Evolutionary conservation across 2,797 vertebrate genomes (phyloP).

Genomic region (Atherinosoma microstoma): DNA sequence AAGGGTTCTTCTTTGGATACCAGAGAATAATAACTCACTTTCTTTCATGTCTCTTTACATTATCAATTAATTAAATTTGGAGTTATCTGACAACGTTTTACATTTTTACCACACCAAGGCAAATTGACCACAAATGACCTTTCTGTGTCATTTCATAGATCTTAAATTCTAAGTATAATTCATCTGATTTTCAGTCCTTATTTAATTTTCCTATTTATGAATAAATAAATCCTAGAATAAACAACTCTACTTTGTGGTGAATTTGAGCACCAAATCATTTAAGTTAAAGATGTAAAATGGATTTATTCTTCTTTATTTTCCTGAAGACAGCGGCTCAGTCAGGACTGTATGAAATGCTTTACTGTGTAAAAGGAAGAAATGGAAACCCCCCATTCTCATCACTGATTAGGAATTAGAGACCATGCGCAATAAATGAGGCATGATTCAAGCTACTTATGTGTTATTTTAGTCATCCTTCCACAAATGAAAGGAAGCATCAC

Average conservation of each 20-base stretch:
- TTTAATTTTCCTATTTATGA: background rate
- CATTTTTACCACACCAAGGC: background rate
- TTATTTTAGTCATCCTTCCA: background rate
- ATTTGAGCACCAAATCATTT: slow-evolving; percentile 1
- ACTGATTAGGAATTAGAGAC: background rate
- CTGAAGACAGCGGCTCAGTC: background rate
- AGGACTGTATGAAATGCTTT: slow-evolving; percentile 1
- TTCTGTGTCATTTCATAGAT: background rate
- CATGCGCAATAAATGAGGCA: background rate
- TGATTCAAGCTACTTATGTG: background rate
- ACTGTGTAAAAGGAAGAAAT: background rate
- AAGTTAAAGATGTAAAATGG: background rate
- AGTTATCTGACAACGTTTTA: background rate
- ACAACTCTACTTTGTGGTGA: background rate
- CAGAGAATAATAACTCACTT: background rate
- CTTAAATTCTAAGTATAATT: background rate
- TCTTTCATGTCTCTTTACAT: background rate
- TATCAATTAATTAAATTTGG: background rate
- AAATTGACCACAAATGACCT: background rate
- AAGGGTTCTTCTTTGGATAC: background rate
- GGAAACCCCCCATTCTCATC: background rate
- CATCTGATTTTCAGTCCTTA: background rate
- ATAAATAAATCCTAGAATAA: slow-evolving; percentile 10
- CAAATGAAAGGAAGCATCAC: background rate
- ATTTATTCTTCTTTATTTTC: background rate